Evolutionary conservation across 2,113 vertebrate genomes (phyloP).

Genomic region (Chiloscyllium plagiosum): DNA sequence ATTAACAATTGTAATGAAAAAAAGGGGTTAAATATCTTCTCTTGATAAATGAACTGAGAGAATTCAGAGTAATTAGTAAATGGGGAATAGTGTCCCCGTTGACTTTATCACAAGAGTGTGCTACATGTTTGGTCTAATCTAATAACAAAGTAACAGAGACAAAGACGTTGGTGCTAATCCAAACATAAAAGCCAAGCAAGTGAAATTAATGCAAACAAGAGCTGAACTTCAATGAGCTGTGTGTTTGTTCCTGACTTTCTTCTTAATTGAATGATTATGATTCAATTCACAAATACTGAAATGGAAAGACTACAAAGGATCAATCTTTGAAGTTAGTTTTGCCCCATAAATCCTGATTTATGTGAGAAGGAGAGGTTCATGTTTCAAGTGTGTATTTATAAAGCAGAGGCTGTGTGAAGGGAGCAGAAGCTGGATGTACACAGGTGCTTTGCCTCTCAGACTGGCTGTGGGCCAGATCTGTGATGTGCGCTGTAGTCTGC

Average conservation of each 20-base stretch:
- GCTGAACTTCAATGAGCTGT: background rate
- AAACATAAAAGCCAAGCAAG: background rate
- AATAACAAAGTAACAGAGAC: background rate
- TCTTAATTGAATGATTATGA: background rate
- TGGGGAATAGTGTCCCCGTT: background rate
- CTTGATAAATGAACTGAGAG: background rate
- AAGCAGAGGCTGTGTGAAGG: background rate
- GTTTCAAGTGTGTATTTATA: background rate
- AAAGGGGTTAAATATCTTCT: background rate
- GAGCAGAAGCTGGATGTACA: background rate
- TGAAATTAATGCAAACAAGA: background rate
- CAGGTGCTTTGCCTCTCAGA: slow-evolving; percentile 4
- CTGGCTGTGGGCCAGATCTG: background rate
- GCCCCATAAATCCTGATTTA: background rate
- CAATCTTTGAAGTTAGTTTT: background rate
- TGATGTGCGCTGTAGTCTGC: background rate
- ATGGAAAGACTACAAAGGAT: background rate
- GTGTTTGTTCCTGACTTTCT: background rate
- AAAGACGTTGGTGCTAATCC: background rate
- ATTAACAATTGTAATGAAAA: background rate
- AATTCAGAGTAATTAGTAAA: background rate
- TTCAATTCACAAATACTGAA: slow-evolving; percentile 3
- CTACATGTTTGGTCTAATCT: background rate
- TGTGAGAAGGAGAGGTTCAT: background rate
- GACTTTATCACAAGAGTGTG: background rate